These are phyloP conservation scores for Odocoileus virginianus DNA, from an alignment of 2,113 vertebrate species.

Conservation along the genomic window DNA sequence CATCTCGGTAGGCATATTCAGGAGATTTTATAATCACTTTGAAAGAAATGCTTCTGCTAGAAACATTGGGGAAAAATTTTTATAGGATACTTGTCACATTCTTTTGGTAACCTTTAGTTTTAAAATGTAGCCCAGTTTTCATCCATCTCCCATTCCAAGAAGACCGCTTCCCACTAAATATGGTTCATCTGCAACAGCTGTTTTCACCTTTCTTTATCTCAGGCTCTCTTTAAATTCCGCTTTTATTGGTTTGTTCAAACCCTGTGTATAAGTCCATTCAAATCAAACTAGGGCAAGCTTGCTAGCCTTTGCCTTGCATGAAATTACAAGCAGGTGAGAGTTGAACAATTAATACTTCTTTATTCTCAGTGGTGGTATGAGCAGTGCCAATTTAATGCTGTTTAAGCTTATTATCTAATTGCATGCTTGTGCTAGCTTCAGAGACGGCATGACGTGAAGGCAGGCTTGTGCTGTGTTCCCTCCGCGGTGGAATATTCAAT, in stretches of 20 bases:
- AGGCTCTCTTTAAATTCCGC: background rate
- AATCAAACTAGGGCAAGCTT: conserved; percentile 37
- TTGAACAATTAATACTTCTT: conserved; percentile 80
- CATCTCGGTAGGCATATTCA: background rate
- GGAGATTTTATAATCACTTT: background rate
- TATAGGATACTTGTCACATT: background rate
- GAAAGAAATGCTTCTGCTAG: background rate
- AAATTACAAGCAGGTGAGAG: conserved; percentile 76
- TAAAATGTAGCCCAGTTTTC: background rate
- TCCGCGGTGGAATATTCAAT: conserved; percentile 89
- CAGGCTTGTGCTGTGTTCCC: conserved; percentile 78
- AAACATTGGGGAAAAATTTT: background rate
- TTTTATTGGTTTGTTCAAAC: conserved; percentile 35
- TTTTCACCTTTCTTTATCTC: background rate
- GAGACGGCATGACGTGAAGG: conserved; percentile 83
- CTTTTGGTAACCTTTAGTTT: background rate
- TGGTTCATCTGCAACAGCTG: background rate
- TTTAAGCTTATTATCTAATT: conserved; percentile 96
- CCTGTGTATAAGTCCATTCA: conserved; percentile 11
- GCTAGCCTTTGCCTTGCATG: conserved; percentile 37
- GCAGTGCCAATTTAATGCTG: conserved; percentile 88
- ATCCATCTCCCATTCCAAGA: background rate
- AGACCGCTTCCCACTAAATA: rapidly evolving
- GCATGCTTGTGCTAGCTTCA: conserved; percentile 85
- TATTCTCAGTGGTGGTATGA: conserved; percentile 69